Conservation (phyloP, 2,113 vertebrate species). For the Candoia aspera region DNA sequence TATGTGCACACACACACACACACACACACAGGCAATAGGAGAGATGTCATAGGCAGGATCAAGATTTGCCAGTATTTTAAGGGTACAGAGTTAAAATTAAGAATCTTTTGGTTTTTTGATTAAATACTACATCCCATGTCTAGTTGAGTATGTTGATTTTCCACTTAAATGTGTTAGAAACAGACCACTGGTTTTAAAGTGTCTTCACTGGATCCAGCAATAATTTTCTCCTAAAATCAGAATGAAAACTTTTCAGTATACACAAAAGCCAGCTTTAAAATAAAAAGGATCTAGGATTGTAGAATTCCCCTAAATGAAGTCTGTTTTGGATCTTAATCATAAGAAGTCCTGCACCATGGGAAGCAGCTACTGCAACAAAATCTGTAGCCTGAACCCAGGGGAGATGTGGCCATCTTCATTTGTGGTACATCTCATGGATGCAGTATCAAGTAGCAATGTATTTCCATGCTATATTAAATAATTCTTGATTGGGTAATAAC, state of each 20-base stretch:
- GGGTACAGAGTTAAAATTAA: not conserved
- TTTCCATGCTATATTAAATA: not conserved
- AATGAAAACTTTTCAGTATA: constrained; percentile 63
- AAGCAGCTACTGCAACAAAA: constrained; percentile 45
- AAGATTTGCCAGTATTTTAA: too few relatives aligned
- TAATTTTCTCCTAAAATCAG: constrained; percentile 55
- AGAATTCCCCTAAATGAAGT: constrained; percentile 41
- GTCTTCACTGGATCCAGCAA: constrained; percentile 55
- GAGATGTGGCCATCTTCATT: fast-evolving
- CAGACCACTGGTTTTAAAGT: constrained; percentile 61
- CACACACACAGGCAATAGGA: too few relatives aligned
- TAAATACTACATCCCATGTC: constrained; percentile 48
- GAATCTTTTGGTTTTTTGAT: not conserved
- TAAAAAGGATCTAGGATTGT: not conserved
- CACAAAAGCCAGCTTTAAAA: constrained; percentile 59
- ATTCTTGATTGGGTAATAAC: not conserved
- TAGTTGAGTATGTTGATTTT: constrained; percentile 56
- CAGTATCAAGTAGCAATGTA: not conserved
- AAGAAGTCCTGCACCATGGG: not conserved
- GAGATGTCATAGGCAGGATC: too few relatives aligned
- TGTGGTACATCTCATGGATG: not conserved
- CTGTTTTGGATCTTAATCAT: constrained; percentile 56
- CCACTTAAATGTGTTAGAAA: constrained; percentile 62
- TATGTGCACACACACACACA: too few relatives aligned
- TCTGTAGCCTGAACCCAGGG: fast-evolving